Evolutionary conservation across 2,888 invertebrate genomes (phyloP), one percentile per base, ranked within the genome.

Genomic region (Lottia scabra): DNA sequence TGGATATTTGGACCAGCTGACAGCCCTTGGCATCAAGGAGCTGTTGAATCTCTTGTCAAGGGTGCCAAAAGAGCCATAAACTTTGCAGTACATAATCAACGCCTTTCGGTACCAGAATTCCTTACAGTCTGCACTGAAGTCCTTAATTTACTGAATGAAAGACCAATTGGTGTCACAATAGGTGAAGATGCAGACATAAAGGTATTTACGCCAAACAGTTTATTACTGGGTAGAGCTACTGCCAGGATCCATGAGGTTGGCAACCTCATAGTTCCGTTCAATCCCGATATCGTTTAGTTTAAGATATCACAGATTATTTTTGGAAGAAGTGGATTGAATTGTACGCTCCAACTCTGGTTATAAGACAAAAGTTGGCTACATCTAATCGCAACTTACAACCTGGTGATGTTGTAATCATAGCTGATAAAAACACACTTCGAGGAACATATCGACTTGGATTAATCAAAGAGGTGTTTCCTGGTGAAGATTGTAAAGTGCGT

Each of bases 11-110:
- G 65, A 15, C 70, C 70, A 27, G 70, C 65, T 10, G 48, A 70
- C 63, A 30, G 27, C 26, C 70, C 64, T 19, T 70, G 70, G 70
- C 56, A 70, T 63, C 70, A 70, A 23, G 65, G 70, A 15, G 64
- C 70, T 19, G 70, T 65, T 0, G 65, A 70, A 65, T 16, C 70
- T 8, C 23, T 70, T 16, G 65, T 70, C 15, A 65, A 70, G 46
- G 30, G 48, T 48, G 65, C 48, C 5, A 65, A 70, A 65, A 64
- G 30, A 6, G 64, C 65, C 23, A 65, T 70, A 16, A 16, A 65
- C 65, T 70, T 46, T 45, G 46, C 30, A 2, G 65, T 70, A 5
- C 63, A 69, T 15, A 69, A 69, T 23, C 69, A 69, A 63, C 13
- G 44, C 10, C 19, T 69, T 23, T 63, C 63, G n/a, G 69, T 69